Base-by-base conservation (phyloP, 1,140 invertebrate species). In the Calliopsis andreniformis region DNA sequence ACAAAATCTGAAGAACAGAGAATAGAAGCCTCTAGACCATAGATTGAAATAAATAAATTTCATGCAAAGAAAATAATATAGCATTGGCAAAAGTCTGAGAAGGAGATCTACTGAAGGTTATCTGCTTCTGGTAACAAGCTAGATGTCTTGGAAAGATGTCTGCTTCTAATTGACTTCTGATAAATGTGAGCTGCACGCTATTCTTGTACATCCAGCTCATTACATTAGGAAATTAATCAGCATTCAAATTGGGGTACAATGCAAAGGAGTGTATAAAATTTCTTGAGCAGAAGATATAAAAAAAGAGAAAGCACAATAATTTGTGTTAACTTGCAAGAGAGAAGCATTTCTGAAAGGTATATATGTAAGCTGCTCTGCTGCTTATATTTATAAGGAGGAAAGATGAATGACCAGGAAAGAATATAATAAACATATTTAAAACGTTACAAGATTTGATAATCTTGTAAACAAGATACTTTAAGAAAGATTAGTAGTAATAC, bases 101-200 rank as follows among this genome's bases (percentile, higher is more conserved):
- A 25, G 56, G 75, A 63, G 58, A 82, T 72, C 76, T 58, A 67
- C 49, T 67, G 66, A 63, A 30, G 63, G 56, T 82, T 67, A 51
- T 79, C 82, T 63, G 56, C 45, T 79, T 68, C 62, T 68, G 81
- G 61, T 59, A 59, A 7, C 28, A 68, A 79, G 62, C 62, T 73
- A 58, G 72, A 67, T 76, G 84, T 90, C 87, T 88, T 89, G 89
- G 84, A 90, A 88, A 84, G 87, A 90, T 90, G 82, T 83, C 64
- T 79, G 63, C 64, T 69, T 61, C 8, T 35, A 73, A 63, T 72
- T 63, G 42, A 63, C 61, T 61, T 59, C 12, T 55, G 72, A 49
- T 14, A n/a, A 58, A 45, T 39, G 45, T 43, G 14, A 58, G 42
- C 16, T 47, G 39, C 42, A 67, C 28, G n/a, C 18, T 35, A 35